These are phyloP conservation scores for Boloria euphrosyne DNA, from an alignment of 2,888 invertebrate genomes.

Conservation along the genomic window DNA sequence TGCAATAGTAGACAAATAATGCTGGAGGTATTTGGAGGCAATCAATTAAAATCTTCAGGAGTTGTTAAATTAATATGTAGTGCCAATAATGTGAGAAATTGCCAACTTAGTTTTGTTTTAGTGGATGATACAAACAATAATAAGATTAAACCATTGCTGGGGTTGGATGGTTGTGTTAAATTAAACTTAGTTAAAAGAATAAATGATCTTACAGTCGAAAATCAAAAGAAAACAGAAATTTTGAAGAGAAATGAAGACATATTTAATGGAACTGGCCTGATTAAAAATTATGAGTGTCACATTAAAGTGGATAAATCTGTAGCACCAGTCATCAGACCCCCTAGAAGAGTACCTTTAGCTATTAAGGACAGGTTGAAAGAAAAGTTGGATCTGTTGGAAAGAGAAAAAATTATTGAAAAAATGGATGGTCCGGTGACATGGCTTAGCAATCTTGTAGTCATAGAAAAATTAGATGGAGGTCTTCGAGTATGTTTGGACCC, in stretches of 20 bases:
- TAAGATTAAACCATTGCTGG: background rate
- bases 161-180: background rate
- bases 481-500: background rate
- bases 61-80: no score
- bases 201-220: background rate
- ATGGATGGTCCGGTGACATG: background rate
- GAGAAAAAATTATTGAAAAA: constrained; percentile 1
- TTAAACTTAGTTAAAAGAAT: background rate
- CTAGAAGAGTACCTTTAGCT: background rate
- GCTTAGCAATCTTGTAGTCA: background rate
- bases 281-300: background rate
- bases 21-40: no score
- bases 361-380: background rate
- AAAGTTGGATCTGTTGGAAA: background rate
- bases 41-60: no score
- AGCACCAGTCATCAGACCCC: background rate
- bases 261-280: background rate
- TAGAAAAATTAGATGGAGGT: background rate
- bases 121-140: no score
- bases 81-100: no score
- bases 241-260: background rate
- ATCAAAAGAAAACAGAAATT: background rate
- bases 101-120: no score
- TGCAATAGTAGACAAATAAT: no score
- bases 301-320: background rate